Conservation (phyloP, 2,797 vertebrate genomes). For the Podarcis siculus region DNA sequence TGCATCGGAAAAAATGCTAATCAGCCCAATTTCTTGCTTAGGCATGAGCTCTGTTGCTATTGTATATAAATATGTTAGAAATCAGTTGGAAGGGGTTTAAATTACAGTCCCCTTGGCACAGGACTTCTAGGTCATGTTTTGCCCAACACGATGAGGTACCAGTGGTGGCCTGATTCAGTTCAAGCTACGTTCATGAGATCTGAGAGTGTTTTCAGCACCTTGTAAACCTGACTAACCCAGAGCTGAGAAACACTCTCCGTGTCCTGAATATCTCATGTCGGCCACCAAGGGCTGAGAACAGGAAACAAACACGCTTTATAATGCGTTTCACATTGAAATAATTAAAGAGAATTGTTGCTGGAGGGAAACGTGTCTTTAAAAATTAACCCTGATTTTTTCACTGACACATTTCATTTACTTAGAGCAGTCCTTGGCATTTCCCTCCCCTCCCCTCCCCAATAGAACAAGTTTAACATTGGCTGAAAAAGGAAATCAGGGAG, state of each 20-base stretch:
- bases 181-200: accelerated
- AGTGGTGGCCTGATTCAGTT: neutral
- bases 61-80: neutral
- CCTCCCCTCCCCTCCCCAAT: neutral
- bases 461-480: conserved; percentile 31
- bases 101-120: neutral
- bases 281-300: conserved; percentile 60
- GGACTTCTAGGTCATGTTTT: neutral
- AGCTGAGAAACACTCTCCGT: conserved; percentile 10
- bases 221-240: neutral
- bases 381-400: conserved; percentile 73
- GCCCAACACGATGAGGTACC: neutral
- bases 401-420: conserved; percentile 57
- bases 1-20: accelerated
- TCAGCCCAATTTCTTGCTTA: neutral
- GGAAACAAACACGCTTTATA: conserved; percentile 66
- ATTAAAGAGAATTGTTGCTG: conserved; percentile 73
- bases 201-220: neutral
- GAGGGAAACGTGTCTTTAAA: conserved; percentile 74
- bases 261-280: conserved; percentile 65
- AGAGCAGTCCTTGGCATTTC: neutral
- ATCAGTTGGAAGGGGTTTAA: neutral
- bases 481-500: neutral
- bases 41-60: neutral
- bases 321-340: conserved; percentile 75